Conservation (phyloP, 2,888 invertebrate species). For the Drosophila greeni region DNA sequence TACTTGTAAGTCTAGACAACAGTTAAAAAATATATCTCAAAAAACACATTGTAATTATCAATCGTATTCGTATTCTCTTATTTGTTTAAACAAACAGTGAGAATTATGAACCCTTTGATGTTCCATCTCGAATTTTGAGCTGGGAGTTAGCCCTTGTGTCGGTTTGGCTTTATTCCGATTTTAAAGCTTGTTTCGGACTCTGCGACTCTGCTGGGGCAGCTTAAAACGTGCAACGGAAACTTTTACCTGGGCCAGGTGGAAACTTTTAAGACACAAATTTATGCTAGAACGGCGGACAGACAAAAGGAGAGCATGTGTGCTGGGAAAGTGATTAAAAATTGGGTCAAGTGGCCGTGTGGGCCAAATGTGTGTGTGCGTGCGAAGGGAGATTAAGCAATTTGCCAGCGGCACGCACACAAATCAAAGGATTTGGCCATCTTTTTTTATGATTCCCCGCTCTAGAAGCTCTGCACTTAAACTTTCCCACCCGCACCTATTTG, state of each 20-base stretch:
- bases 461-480: constrained; percentile 13
- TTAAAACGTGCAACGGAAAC: constrained; percentile 67
- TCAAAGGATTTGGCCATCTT: constrained; percentile 67
- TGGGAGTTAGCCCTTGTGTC: constrained; percentile 29
- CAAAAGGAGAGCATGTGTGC: constrained; percentile 56
- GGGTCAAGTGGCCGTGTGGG: constrained; percentile 66
- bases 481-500: constrained; percentile 39
- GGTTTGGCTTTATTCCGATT: constrained; percentile 20
- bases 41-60: background rate
- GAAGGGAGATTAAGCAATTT: constrained; percentile 69
- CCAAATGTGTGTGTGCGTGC: constrained; percentile 60
- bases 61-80: background rate
- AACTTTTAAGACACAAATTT: constrained; percentile 70
- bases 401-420: constrained; percentile 61
- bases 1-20: background rate
- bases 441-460: constrained; percentile 28
- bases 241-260: constrained; percentile 48
- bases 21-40: background rate
- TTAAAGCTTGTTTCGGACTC: constrained; percentile 27
- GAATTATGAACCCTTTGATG: background rate
- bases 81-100: background rate
- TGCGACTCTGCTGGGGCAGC: constrained; percentile 36
- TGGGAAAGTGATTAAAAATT: constrained; percentile 73
- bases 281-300: constrained; percentile 43
- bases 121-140: constrained; percentile 27